Evolutionary conservation across 2,113 vertebrate species (phyloP), one percentile per base, ranked within the genome.

Genomic region (Onychostruthus taczanowskii): DNA sequence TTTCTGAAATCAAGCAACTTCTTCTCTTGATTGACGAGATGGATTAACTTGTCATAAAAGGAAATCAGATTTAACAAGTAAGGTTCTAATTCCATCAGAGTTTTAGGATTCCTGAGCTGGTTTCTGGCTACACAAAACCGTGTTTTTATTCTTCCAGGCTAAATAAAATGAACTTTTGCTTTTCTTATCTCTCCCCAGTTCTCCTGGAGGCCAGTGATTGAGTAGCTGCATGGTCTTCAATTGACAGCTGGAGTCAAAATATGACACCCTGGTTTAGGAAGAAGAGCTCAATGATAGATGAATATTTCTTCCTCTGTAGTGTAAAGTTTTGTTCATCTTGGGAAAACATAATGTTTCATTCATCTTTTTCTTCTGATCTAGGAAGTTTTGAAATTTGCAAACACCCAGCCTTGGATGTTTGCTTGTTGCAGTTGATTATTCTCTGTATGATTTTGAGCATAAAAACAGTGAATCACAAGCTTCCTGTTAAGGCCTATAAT

Each of bases 271-370:
- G 30, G 1, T 2, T 59, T 56, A 67, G 7, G 67, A 41, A 62
- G 28, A 75, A 47, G 26, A 46, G 0, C 0, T 0, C 28, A 43
- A 26, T 3, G 7, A 35, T 5, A 44, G 31, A 23, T 33, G 23
- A 63, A 16, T 11, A 8, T 52, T 53, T 69, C 7, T n/a, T 74
- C 24, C 33, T 66, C n/a, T 70, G 6, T 39, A 64, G 6, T 6
- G 12, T 35, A 74, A 66, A 2, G 23, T 83, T 63, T 76, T 59
- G n/a, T 6, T 41, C 11, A 41, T 41, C 39, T 41, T 41, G 39
- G 39, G 13, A 41, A 41, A 41, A 41, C 39, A 41, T 11, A 39
- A 39, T 41, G 11, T 12, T 41, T 41, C 13, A 5, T 41, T 13
- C 39, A 41, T 41, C 39, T 41, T 92, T 78, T 84, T 33, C 22